phyloP scores from a whole-genome alignment of 2,888 invertebrate genomes.

The Limnephilus auricula region DNA sequence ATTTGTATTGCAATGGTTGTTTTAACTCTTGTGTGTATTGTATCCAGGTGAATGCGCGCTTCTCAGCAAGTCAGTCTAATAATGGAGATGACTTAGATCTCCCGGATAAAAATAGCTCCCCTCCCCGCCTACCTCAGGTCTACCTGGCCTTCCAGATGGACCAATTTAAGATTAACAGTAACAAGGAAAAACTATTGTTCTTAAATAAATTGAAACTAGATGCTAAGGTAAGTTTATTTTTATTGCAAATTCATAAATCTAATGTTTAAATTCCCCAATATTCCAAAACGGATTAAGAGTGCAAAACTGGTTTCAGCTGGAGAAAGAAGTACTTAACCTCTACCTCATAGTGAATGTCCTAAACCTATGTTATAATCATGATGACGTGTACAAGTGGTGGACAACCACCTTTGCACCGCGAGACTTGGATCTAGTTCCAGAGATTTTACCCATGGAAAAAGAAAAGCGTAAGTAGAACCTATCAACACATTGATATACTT shows the following conservation, averaged over 20 bases:
- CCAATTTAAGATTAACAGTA: constrained; percentile 80
- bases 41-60: constrained; percentile 78
- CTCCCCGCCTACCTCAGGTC: constrained; percentile 76
- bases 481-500: neutral
- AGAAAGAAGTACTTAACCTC: constrained; percentile 81
- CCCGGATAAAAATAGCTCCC: constrained; percentile 42
- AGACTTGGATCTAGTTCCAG: constrained; percentile 67
- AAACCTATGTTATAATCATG: constrained; percentile 80
- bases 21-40: constrained; percentile 4
- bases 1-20: neutral
- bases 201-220: constrained; percentile 80
- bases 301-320: constrained; percentile 72
- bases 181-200: constrained; percentile 78
- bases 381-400: constrained; percentile 72
- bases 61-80: constrained; percentile 72
- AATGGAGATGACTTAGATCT: constrained; percentile 35
- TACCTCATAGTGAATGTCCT: constrained; percentile 84
- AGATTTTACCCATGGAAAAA: constrained; percentile 48
- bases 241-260: neutral
- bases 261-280: neutral
- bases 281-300: neutral
- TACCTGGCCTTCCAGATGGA: constrained; percentile 82
- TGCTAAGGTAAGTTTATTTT: constrained; percentile 77
- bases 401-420: constrained; percentile 68
- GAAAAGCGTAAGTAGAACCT: constrained; percentile 7